Conservation (phyloP, 2,797 vertebrate species). For the Oreochromis mossambicus region DNA sequence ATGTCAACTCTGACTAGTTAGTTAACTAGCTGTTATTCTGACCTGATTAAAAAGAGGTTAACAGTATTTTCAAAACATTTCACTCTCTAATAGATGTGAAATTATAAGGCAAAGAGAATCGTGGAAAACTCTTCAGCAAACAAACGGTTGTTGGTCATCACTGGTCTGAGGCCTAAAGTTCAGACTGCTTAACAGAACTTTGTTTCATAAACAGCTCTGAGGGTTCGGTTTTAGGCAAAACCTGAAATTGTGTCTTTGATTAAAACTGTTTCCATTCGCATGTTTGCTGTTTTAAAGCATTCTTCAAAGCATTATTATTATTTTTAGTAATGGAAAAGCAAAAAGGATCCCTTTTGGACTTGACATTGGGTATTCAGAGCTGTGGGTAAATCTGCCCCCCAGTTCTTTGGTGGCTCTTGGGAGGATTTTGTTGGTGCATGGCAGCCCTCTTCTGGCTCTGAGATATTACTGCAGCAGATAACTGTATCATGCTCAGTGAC, state of each 20-base stretch:
- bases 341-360: not conserved
- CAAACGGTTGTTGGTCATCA: no score
- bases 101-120: not conserved
- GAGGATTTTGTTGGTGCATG: not conserved
- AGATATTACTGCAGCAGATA: conserved; percentile 29
- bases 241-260: not conserved
- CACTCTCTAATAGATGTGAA: not conserved
- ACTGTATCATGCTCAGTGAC: not conserved
- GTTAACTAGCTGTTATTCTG: not conserved
- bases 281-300: not conserved
- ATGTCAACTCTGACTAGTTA: no score
- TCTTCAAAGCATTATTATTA: not conserved
- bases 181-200: not conserved
- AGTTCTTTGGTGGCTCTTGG: not conserved
- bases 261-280: not conserved
- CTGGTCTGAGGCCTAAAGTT: no score
- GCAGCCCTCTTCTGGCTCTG: conserved; percentile 58
- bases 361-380: accelerated
- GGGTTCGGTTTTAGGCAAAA: not conserved
- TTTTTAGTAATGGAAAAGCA: not conserved
- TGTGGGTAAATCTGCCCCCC: not conserved
- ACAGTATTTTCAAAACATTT: not conserved
- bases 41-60: not conserved
- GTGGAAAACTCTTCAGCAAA: no score
- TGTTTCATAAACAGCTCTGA: not conserved